A percentile compares a stretch with the other conserved stretches of the same genome.
These are phyloP conservation scores for Prietella phreatophila DNA, from an alignment of 2,113 vertebrate genomes.

Conservation along the genomic window DNA sequence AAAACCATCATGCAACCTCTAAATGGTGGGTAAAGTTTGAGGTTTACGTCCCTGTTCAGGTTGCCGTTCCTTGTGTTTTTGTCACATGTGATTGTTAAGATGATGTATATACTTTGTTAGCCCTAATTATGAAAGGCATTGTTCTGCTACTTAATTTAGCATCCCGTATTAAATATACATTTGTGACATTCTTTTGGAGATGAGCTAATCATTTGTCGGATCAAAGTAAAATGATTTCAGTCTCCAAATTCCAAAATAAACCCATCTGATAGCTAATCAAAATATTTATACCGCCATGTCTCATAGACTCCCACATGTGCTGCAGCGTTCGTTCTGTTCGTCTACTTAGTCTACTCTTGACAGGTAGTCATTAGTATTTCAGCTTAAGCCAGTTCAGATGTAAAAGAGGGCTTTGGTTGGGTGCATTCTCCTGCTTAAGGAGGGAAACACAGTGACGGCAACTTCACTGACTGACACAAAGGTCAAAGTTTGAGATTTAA, in stretches of 20 bases:
- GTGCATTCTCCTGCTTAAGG: conserved; percentile 15
- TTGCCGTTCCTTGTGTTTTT: background rate
- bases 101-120: background rate
- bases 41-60: background rate
- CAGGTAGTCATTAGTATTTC: conserved; percentile 52
- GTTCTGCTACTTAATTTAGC: background rate
- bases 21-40: conserved; percentile 32
- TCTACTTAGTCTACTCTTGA: conserved; percentile 33
- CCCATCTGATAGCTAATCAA: background rate
- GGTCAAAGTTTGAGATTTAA: conserved; percentile 53
- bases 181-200: background rate
- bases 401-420: conserved; percentile 45
- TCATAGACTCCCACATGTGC: conserved; percentile 1
- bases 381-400: conserved; percentile 43
- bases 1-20: conserved; percentile 38
- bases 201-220: too few relatives aligned
- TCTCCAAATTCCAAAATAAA: conserved; percentile 17
- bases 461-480: conserved; percentile 42
- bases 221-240: background rate
- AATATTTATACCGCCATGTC: conserved; percentile 8
- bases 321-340: conserved; percentile 15
- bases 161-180: background rate
- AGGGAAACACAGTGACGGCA: conserved; percentile 14
- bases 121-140: background rate
- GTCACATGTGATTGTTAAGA: background rate